Base-by-base conservation (phyloP, 30 jellyfish, hydroid and myxozoan genomes). In the Aurelia sp. region DNA sequence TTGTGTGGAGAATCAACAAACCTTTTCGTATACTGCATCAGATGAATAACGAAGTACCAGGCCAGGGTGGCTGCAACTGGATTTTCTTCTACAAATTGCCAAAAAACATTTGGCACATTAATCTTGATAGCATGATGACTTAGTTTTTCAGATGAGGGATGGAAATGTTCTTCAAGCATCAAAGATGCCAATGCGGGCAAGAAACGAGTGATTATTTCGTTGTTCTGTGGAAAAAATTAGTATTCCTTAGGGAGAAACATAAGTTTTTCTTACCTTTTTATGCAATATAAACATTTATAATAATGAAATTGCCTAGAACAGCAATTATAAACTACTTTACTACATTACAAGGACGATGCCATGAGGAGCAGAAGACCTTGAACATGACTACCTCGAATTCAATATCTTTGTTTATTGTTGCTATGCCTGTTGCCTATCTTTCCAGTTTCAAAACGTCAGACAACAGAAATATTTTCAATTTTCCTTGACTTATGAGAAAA, bases 121-220 rank as follows among this genome's bases (percentile, higher is more conserved):
- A 88, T 51, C 58, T 78, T 67, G 62, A 41, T 19, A 27, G 96
- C 16, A 5, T 80, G 90, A 57, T 60, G 80, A 21, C 63, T 47
- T 52, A 51, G 81, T 65, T 74, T 82, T 57, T 69, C 90, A 0
- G 86, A 66, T 13, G 78, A 41, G 16, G 78, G 13, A 52, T 64
- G 76, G 73, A 88, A 62, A 5, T 74, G 79, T 22, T 88, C 97
- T 66, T 93, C 98, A 62, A 93, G 86, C 96, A 93, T 87, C 72
- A 89, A 47, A 17, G 96, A 80, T 74, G 90, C 88, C 51, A 93
- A 87, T 17, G 90, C 38, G 11, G 98, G 98, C 60, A 93, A 89
- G 78, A 93, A 93, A 33, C 87, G 85, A 18, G 97, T 87, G 59
- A 93, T 76, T 30, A 93, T 65, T 24, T 93, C 98, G 53, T 55